Conservation (phyloP, 2,888 invertebrate species). For the Malthinus flaveolus region DNA sequence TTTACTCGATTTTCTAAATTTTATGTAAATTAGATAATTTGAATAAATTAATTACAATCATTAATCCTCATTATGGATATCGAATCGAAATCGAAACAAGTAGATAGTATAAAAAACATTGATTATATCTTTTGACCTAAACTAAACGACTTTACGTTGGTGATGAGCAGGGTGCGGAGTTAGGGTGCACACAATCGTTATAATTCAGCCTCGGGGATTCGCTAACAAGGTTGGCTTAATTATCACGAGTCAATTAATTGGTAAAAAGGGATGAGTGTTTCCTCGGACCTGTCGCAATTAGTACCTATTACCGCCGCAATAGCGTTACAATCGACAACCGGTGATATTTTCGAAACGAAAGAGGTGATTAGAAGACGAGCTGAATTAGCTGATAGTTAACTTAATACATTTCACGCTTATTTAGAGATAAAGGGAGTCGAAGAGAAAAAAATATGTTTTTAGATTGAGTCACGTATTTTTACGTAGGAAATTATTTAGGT, state of each 20-base stretch:
- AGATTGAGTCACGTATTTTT: conserved; percentile 16
- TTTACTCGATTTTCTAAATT: no score
- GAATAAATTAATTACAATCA: no score
- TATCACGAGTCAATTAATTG: conserved; percentile 54
- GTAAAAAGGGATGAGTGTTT: conserved; percentile 46
- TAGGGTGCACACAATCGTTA: conserved; percentile 41
- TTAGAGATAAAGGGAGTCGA: conserved; percentile 13
- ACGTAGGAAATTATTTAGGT: no score
- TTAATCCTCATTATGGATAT: no score
- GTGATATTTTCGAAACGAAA: conserved; percentile 32
- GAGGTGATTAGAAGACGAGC: conserved; percentile 27
- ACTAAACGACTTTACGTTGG: conserved; percentile 23
- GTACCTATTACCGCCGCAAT: conserved; percentile 45
- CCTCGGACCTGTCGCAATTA: conserved; percentile 47
- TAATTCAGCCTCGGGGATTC: conserved; percentile 43
- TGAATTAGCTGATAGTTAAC: conserved; percentile 24
- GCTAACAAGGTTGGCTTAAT: conserved; percentile 51
- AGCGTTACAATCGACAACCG: conserved; percentile 37
- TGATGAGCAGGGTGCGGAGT: conserved; percentile 19
- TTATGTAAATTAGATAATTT: no score
- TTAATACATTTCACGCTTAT: conserved; percentile 22
- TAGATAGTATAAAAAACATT: background rate
- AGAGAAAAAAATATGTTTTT: conserved; percentile 14
- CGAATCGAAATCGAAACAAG: no score
- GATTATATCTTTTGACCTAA: conserved; percentile 18